These are phyloP conservation scores for Chydorus sphaericus DNA, from an alignment of 2,888 invertebrate genomes.

Conservation along the genomic window DNA sequence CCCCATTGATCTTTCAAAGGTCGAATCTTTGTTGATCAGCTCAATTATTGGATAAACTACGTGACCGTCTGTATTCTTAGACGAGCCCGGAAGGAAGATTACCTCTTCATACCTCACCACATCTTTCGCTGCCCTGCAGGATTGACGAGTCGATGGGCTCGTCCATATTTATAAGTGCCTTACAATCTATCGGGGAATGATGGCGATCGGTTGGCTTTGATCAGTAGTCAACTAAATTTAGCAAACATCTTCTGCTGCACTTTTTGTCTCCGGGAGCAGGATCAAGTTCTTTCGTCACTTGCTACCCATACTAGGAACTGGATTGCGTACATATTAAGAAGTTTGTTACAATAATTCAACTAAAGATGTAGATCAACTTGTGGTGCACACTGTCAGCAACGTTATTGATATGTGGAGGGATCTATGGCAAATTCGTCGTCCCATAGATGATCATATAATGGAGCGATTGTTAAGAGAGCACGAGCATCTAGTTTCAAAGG, in stretches of 20 bases:
- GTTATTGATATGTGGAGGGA: slow-evolving; percentile 51
- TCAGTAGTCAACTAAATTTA: slow-evolving; percentile 60
- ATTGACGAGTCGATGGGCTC: slow-evolving; percentile 53
- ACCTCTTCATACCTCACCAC: slow-evolving; percentile 60
- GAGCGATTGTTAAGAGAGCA: slow-evolving; percentile 51
- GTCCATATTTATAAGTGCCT: slow-evolving; percentile 49
- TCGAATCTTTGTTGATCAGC: slow-evolving; percentile 38
- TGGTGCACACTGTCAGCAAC: slow-evolving; percentile 55
- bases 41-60: slow-evolving; percentile 43
- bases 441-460: slow-evolving; percentile 34
- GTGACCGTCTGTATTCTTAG: slow-evolving; percentile 35
- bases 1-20: slow-evolving; percentile 39
- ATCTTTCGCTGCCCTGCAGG: slow-evolving; percentile 61
- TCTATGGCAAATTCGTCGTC: not conserved
- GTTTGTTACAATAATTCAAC: slow-evolving; percentile 52
- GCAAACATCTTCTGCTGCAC: slow-evolving; percentile 48
- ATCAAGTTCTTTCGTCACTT: slow-evolving; percentile 42
- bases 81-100: slow-evolving; percentile 53
- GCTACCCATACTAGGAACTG: slow-evolving; percentile 44
- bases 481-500: slow-evolving; percentile 47
- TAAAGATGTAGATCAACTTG: slow-evolving; percentile 42
- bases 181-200: slow-evolving; percentile 31
- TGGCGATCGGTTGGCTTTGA: slow-evolving; percentile 56
- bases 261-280: slow-evolving; percentile 29
- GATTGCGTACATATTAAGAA: slow-evolving; percentile 48